A percentile compares a stretch with the other conserved stretches of the same genome.
phyloP scores from a whole-genome alignment of 1,140 invertebrate species.

The Halotydeus destructor region DNA sequence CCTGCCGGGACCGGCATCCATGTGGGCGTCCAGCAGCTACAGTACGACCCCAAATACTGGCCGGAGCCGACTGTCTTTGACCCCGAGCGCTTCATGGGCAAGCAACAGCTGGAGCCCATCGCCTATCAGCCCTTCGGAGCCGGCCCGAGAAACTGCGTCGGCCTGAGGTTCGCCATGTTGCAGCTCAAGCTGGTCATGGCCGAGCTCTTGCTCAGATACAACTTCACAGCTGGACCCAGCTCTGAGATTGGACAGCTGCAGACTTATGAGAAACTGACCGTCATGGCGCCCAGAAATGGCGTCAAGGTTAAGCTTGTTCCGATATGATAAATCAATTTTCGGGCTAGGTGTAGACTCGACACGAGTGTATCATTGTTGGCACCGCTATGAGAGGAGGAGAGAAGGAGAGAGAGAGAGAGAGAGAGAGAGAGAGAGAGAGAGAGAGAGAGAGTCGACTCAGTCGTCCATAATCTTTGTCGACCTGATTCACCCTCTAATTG shows the following conservation, averaged over 20 bases:
- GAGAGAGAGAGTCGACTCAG: slow-evolving; percentile 21
- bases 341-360: too few relatives aligned
- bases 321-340: too few relatives aligned
- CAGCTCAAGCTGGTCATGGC: slow-evolving; percentile 14
- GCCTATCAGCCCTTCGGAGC: slow-evolving; percentile 13
- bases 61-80: slow-evolving; percentile 25
- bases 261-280: slow-evolving; percentile 14
- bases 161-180: slow-evolving; percentile 20
- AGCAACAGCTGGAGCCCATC: too few relatives aligned
- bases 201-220: slow-evolving; percentile 12
- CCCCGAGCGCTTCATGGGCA: slow-evolving; percentile 26
- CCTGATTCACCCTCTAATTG: too few relatives aligned
- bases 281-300: slow-evolving; percentile 18
- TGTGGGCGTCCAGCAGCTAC: slow-evolving; percentile 23
- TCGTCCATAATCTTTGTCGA: too few relatives aligned
- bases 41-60: slow-evolving; percentile 25
- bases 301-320: slow-evolving; percentile 17
- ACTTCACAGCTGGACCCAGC: slow-evolving; percentile 2
- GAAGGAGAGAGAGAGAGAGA: slow-evolving; percentile 18
- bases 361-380: not conserved
- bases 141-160: slow-evolving; percentile 16
- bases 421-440: not conserved
- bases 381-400: slow-evolving; percentile 2
- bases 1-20: slow-evolving; percentile 19
- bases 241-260: slow-evolving; percentile 4